Percentiles rank a stretch among this genome's conserved stretches.
phyloP scores from a whole-genome alignment of 2,888 invertebrate species.

The Lepidocyrtoides sp. region DNA sequence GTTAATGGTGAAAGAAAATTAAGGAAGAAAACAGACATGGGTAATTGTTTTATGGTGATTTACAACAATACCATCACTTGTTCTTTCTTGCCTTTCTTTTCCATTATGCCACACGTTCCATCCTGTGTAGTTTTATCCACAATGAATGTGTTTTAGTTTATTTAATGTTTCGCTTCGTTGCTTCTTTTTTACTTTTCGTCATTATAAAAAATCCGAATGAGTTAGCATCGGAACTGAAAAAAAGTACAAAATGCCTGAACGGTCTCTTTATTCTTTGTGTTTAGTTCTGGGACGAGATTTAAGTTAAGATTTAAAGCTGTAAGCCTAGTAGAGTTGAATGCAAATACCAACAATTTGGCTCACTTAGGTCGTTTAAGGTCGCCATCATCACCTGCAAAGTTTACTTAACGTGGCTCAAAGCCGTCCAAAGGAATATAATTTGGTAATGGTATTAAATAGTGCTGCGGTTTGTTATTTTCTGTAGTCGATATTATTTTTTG shows the following conservation, averaged over 20 bases:
- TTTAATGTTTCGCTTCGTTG: conserved; percentile 17
- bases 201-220: neutral
- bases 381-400: neutral
- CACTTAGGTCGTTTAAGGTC: conserved; percentile 23
- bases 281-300: neutral
- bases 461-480: neutral
- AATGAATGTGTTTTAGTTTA: conserved; percentile 2
- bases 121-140: conserved; percentile 8
- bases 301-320: neutral
- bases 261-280: conserved; percentile 18
- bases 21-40: conserved; percentile 31
- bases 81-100: conserved; percentile 32
- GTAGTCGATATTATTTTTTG: neutral
- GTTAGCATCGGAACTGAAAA: neutral
- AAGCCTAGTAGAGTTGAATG: neutral
- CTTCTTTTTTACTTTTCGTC: neutral
- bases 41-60: conserved; percentile 44
- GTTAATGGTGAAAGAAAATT: conserved; percentile 49
- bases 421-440: neutral
- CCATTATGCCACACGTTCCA: conserved; percentile 39
- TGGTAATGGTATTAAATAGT: neutral
- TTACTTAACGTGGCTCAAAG: neutral
- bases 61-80: conserved; percentile 54
- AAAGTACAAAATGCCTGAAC: conserved; percentile 14
- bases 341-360: neutral